Conservation (phyloP, 2,888 invertebrate species). For the Spodoptera littoralis region DNA sequence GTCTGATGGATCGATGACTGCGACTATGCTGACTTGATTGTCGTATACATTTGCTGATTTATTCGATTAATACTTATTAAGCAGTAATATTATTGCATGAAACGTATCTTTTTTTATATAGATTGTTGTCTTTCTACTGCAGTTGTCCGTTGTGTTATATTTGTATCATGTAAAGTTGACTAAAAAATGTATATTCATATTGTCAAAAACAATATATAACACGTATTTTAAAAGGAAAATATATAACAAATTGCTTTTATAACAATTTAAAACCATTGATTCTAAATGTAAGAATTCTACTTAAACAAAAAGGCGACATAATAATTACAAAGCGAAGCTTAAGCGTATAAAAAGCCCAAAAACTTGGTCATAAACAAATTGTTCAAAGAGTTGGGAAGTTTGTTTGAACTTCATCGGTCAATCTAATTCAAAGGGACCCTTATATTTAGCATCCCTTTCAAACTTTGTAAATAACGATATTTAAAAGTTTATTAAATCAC, state of each 20-base stretch:
- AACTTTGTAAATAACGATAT: slow-evolving; percentile 3
- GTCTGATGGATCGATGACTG: slow-evolving; percentile 8
- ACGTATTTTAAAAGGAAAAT: too few species aligned
- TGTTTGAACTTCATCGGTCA: slow-evolving; percentile 30
- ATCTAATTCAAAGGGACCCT: slow-evolving; percentile 20
- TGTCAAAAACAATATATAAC: too few species aligned
- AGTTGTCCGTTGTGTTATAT: too few species aligned
- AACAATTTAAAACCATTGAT: too few species aligned
- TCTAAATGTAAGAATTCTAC: neutral
- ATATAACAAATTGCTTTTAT: too few species aligned
- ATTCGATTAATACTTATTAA: too few species aligned
- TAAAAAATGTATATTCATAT: too few species aligned
- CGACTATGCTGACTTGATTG: neutral
- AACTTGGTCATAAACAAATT: slow-evolving; percentile 21
- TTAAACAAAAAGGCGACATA: slow-evolving; percentile 15
- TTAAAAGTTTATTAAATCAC: too few species aligned
- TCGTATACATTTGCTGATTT: slow-evolving; percentile 1
- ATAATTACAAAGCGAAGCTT: slow-evolving; percentile 14
- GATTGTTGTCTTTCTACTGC: too few species aligned
- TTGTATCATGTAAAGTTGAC: too few species aligned
- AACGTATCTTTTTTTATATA: too few species aligned
- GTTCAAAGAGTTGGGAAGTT: slow-evolving; percentile 19
- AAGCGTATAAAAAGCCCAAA: slow-evolving; percentile 19
- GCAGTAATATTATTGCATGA: too few species aligned
- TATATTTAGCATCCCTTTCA: slow-evolving; percentile 18